Conservation (phyloP, 2,113 vertebrate genomes). For the Sapayoa aenigma region DNA sequence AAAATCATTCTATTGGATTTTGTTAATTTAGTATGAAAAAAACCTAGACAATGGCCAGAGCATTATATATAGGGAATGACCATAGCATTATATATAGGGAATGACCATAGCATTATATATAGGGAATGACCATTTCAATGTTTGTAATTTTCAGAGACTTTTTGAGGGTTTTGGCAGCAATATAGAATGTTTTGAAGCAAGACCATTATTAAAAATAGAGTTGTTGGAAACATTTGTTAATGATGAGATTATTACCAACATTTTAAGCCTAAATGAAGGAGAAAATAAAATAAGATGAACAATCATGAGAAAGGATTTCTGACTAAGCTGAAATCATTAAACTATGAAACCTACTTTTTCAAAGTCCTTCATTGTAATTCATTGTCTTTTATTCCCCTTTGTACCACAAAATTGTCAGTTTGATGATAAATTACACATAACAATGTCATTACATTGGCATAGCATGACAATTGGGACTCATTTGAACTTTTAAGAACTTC, state of each 20-base stretch:
- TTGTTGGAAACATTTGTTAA: neutral
- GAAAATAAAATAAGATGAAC: neutral
- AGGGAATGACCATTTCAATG: neutral
- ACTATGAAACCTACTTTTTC: constrained; percentile 18
- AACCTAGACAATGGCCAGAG: neutral
- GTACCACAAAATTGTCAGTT: constrained; percentile 26
- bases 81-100: neutral
- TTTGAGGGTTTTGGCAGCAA: neutral
- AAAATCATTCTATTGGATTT: neutral
- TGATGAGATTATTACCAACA: neutral
- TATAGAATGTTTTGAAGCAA: neutral
- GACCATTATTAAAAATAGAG: neutral
- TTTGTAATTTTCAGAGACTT: neutral
- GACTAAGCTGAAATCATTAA: neutral
- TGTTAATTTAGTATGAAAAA: neutral
- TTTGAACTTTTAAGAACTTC: constrained; percentile 55
- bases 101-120: neutral
- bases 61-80: neutral
- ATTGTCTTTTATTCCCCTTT: constrained; percentile 35
- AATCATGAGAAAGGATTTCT: neutral
- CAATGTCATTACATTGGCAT: constrained; percentile 28
- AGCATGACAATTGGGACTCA: constrained; percentile 44
- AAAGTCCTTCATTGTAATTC: constrained; percentile 45
- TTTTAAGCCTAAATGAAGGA: neutral
- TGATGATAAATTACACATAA: constrained; percentile 44